These are phyloP conservation scores for Oscheius onirici DNA, from an alignment of 2,888 invertebrate genomes.

Conservation along the genomic window DNA sequence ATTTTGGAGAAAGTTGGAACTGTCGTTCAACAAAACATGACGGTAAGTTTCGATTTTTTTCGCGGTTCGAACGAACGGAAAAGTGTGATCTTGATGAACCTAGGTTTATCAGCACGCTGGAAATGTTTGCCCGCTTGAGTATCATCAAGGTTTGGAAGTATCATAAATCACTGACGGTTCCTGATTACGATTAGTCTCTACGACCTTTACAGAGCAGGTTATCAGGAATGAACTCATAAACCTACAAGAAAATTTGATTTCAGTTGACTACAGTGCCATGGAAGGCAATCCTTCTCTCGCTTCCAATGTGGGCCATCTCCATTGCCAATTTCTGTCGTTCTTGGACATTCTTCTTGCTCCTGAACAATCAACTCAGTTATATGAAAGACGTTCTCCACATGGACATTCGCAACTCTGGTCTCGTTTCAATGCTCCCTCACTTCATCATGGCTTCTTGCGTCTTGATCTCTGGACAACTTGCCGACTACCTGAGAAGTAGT, in stretches of 20 bases:
- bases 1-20: slow-evolving; percentile 78
- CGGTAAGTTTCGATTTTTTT: slow-evolving; percentile 73
- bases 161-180: too few species aligned
- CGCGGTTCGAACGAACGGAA: too few species aligned
- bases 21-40: slow-evolving; percentile 45
- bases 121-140: too few species aligned
- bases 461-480: slow-evolving; percentile 92
- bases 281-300: slow-evolving; percentile 88
- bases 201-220: too few species aligned
- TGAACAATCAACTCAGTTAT: slow-evolving; percentile 92
- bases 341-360: slow-evolving; percentile 97
- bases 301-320: slow-evolving; percentile 98
- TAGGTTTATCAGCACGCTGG: too few species aligned
- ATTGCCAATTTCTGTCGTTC: slow-evolving; percentile 90
- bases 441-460: slow-evolving; percentile 95
- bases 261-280: slow-evolving; percentile 79
- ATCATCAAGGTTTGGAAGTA: too few species aligned
- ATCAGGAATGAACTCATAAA: too few species aligned
- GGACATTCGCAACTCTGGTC: slow-evolving; percentile 87
- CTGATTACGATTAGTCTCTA: too few species aligned
- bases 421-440: slow-evolving; percentile 92
- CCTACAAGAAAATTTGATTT: too few species aligned
- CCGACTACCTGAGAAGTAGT: slow-evolving; percentile 87
- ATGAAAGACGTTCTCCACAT: slow-evolving; percentile 89
- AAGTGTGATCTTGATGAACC: too few species aligned